phyloP scores from a whole-genome alignment of 2,888 invertebrate species.

The Scaptomyza reducta region DNA sequence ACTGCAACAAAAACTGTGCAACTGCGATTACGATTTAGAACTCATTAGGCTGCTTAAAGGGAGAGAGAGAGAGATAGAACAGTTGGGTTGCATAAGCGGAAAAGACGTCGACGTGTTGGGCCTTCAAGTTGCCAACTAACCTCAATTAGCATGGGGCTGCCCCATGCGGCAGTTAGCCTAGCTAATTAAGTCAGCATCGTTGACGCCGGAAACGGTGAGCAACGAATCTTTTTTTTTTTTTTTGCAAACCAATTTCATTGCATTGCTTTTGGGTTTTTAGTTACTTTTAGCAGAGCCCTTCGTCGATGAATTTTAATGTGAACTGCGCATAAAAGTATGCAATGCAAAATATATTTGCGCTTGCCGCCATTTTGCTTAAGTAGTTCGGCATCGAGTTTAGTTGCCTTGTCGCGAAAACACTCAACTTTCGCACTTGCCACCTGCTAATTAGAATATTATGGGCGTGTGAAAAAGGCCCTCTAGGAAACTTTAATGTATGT shows the following conservation, averaged over 20 bases:
- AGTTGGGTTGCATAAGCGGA: conserved; percentile 50
- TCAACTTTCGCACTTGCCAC: conserved; percentile 33
- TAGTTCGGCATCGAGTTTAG: conserved; percentile 37
- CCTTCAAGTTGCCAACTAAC: conserved; percentile 62
- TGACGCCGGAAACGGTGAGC: conserved; percentile 66
- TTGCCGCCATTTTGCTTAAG: conserved; percentile 60
- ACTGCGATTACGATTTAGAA: conserved; percentile 31
- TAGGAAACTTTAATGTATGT: conserved; percentile 30
- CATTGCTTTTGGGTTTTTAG: conserved; percentile 15
- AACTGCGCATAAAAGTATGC: conserved; percentile 61
- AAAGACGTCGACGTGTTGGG: conserved; percentile 51
- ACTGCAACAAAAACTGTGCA: conserved; percentile 22
- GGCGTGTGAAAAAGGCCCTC: conserved; percentile 34
- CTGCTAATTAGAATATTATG: conserved; percentile 59
- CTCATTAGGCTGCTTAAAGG: conserved; percentile 52
- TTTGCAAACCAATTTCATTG: conserved; percentile 73
- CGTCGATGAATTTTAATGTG: conserved; percentile 52
- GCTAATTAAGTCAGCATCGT: conserved; percentile 73
- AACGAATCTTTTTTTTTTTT: conserved; percentile 60
- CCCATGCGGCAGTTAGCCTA: conserved; percentile 19
- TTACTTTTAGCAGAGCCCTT: conserved; percentile 1
- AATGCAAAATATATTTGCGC: conserved; percentile 67
- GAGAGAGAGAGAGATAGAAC: conserved; percentile 1
- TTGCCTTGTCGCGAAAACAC: conserved; percentile 35
- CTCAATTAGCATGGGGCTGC: conserved; percentile 58